Base-by-base conservation (phyloP, 1,140 invertebrate genomes). In the Ylistrum balloti region DNA sequence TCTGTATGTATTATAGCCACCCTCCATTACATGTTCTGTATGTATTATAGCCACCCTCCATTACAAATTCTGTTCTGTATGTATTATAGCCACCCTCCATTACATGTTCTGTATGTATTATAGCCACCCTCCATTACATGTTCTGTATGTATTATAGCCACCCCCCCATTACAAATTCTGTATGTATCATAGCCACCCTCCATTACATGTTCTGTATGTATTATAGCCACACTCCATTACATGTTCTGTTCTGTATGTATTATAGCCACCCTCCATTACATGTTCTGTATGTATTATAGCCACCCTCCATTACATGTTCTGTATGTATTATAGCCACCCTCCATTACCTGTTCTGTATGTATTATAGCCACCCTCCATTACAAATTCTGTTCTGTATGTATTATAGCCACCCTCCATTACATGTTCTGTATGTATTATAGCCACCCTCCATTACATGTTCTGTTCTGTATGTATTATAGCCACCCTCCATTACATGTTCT, bases 401-500 rank as follows among this genome's bases (percentile, higher is more conserved):
- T 9, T 74, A 74, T 74, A 45, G n/a, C n/a, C n/a, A n/a, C n/a
- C n/a, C n/a, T n/a, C n/a, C n/a, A n/a, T n/a, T n/a, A n/a, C n/a
- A n/a, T 74, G 45, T 7, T 56, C 5, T 38, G 17, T 45, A 45
- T 45, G 20, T 9, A 38, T 38, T 15, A 13, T 13, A 17, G 17
- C 17, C 41, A 45, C 22, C 56, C 56, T n/a, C 28, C 56, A 74
- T 74, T 74, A 74, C 56, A 74, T n/a, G n/a, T n/a, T n/a, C n/a
- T 28, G n/a, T 74, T 45, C 41, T 45, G 17, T 45, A 45, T 45
- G 20, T 9, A 38, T 38, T 28, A 17, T 28, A 11, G 13, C 17
- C 56, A 28, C 56, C n/a, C 56, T 74, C n/a, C 56, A 74, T 74
- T 74, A 74, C 56, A 74, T 28, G n/a, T 74, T n/a, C 41, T 45